Base-by-base conservation (phyloP, 2,113 vertebrate species). In the Microcebus jonahi region DNA sequence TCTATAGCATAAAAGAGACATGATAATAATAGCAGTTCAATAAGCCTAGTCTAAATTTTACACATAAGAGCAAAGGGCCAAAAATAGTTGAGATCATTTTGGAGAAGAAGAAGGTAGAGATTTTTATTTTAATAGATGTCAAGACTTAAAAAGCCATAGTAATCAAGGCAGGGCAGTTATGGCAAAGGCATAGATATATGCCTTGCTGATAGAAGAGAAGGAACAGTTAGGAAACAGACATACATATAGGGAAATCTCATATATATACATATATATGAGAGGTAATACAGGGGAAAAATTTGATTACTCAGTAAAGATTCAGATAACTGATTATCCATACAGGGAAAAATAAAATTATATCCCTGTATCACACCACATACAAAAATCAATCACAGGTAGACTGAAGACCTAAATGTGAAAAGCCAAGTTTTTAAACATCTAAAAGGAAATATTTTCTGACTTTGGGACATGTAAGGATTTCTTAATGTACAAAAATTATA, bases 361-460 rank as follows among this genome's bases (percentile, higher is more conserved):
- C 23, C 20, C 53, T 81, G 12, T 29, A 27, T 91, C 55, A 88
- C 0, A 42, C 14, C 6, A 2, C 36, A 88, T 3, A 63, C 18
- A 71, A 90, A 87, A 79, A 80, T 90, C n/a, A 88, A 7, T 73
- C 82, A 57, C 21, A 73, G 36, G 25, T 77, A 25, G 39, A 79
- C 53, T 77, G 84, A 89, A 86, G 75, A 29, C 79, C 53, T 84
- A 85, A 70, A 73, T 79, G 15, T 70, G 79, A 90, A 77, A 91
- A 87, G 48, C 21, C 42, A 10, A 85, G 21, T 45, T 93, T 96
- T 94, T 65, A 91, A 95, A 91, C 25, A 75, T 63, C 57, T 80
- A 71, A 65, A 89, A 91, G 39, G 73, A 96, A 68, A 42, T 53
- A 70, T 94, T 91, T 94, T 76, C 50, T 94, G 75, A 71, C 15